Evolutionary conservation across 1,140 invertebrate genomes (phyloP), one percentile per base, ranked within the genome.

Genomic region (Pseudomyrmex sp.): DNA sequence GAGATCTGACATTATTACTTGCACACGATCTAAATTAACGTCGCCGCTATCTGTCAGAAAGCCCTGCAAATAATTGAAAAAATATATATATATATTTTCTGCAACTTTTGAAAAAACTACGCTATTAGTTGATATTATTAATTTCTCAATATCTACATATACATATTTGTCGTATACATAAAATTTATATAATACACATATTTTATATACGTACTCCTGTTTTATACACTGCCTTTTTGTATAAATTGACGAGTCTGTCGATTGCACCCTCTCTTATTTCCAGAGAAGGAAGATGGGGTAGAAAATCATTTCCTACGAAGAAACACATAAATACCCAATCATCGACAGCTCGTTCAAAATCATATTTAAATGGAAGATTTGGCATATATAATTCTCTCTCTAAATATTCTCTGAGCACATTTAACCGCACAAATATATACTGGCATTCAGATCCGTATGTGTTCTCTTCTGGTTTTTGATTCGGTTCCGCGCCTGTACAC

Each of bases 321-420:
- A 99, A 99, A 94, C 99, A 99, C 98, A 99, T 99, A 93, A 99
- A 99, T 0, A 99, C 99, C 99, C 99, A 99, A 95, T 99, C 99
- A 94, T 99, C 99, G 2, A 99, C 92, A 1, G 96, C 98, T 83
- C 98, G 94, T 91, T 99, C 98, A 92, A 98, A 98, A 89, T 98
- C 97, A 92, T 98, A 98, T 62, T 96, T 94, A 92, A 99, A 99
- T 1, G 99, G 98, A 15, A 99, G 95, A 94, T 98, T 98, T 0
- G 97, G 97, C 98, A 99, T 99, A 74, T 95, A 93, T 52, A 99
- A 95, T 88, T 99, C 99, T 93, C 96, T 96, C 92, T 98, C 97
- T 62, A 99, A 94, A 95, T 99, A 99, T 95, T 99, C 99, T 56
- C 99, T 94, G 10, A 99, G 95, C 10, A 99, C 98, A 92, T 97